A percentile compares a stretch with the other conserved stretches of the same genome.
Conservation (phyloP, 2,888 invertebrate species). For the Tiliacea aurago region DNA sequence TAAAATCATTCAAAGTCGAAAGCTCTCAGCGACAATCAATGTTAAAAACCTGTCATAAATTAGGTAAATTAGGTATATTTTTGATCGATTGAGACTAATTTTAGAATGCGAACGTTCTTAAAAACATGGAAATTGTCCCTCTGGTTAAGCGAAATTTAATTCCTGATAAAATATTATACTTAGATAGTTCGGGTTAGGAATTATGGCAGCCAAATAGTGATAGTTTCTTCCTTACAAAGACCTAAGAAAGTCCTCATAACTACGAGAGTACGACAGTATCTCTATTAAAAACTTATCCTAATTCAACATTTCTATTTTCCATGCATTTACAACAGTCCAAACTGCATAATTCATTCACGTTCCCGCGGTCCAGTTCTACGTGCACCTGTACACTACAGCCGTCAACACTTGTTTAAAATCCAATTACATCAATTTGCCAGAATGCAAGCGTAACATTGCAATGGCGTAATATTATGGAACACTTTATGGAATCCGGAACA, state of each 20-base stretch:
- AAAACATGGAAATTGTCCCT: background rate
- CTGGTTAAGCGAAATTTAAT: background rate
- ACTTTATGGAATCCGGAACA: conserved; percentile 66
- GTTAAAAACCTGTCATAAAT: background rate
- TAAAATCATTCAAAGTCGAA: background rate
- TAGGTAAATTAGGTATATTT: background rate
- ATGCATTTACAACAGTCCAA: conserved; percentile 11
- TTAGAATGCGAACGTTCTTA: background rate
- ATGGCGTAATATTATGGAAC: conserved; percentile 68
- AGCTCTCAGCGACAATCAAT: background rate
- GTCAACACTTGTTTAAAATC: conserved; percentile 55
- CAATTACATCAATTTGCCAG: conserved; percentile 61
- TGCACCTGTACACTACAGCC: conserved; percentile 20
- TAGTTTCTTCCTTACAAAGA: background rate
- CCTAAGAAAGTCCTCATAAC: background rate
- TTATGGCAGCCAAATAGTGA: background rate
- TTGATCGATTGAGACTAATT: background rate
- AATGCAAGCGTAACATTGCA: conserved; percentile 58
- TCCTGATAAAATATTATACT: background rate
- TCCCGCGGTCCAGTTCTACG: conserved; percentile 33
- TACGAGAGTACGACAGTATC: background rate
- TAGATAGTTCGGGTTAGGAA: background rate
- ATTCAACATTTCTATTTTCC: conserved; percentile 4
- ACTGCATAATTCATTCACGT: conserved; percentile 35
- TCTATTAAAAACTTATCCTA: background rate